phyloP scores from a whole-genome alignment of 2,888 invertebrate species.

The Anticlea derivata region DNA sequence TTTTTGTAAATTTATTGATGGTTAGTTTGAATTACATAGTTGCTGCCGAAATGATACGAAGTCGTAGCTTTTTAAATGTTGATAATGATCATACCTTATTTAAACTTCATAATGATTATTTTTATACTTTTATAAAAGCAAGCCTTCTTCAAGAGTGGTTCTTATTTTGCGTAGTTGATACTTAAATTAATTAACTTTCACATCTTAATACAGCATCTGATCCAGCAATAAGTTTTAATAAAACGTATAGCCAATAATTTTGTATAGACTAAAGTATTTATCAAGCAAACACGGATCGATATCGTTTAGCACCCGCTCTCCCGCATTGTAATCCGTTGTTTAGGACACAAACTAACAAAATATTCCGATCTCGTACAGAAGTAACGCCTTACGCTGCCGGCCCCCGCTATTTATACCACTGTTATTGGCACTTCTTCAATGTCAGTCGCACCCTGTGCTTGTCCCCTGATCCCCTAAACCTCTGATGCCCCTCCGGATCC shows the following conservation, averaged over 20 bases:
- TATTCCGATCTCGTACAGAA: slow-evolving; percentile 82
- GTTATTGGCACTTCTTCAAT: slow-evolving; percentile 85
- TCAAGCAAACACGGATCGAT: slow-evolving; percentile 66
- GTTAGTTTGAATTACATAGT: slow-evolving; percentile 15
- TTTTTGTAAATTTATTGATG: slow-evolving; percentile 22
- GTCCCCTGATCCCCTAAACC: slow-evolving; percentile 69
- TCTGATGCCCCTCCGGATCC: slow-evolving; percentile 61
- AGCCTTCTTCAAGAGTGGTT: no score
- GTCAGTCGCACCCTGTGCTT: slow-evolving; percentile 82
- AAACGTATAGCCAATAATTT: slow-evolving; percentile 59
- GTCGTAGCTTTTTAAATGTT: no score
- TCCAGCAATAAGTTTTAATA: slow-evolving; percentile 3
- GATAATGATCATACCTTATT: no score
- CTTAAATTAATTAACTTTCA: no score
- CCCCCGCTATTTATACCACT: slow-evolving; percentile 82
- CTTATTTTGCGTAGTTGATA: no score
- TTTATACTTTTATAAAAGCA: no score
- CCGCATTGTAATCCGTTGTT: slow-evolving; percentile 82
- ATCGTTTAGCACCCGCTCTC: slow-evolving; percentile 64
- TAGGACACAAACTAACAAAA: slow-evolving; percentile 73
- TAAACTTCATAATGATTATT: no score
- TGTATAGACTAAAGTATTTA: slow-evolving; percentile 66
- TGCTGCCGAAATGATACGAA: no score
- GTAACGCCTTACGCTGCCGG: slow-evolving; percentile 77
- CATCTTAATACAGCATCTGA: not conserved